Percentiles rank a stretch among this genome's conserved stretches.
Evolutionary conservation across 1,140 invertebrate genomes (phyloP).

Genomic region (Argopecten irradians): DNA sequence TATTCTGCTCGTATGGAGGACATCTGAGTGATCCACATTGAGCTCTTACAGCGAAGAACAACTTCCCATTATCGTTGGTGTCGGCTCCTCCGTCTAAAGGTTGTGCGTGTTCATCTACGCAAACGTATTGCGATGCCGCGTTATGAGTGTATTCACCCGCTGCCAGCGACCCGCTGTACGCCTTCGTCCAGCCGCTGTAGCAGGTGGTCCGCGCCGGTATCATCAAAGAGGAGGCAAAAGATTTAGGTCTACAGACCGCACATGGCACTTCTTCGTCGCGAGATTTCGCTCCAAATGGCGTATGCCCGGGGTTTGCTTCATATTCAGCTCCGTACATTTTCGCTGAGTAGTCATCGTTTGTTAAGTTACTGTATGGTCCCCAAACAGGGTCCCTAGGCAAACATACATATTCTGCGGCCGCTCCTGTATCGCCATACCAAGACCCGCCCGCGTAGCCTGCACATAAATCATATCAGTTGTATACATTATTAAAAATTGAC

Average conservation of each 20-base stretch:
- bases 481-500: too few species aligned
- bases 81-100: conserved; percentile 23
- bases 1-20: conserved; percentile 50
- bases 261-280: conserved; percentile 32
- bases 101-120: conserved; percentile 55
- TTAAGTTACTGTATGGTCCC: background rate
- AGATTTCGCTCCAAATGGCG: background rate
- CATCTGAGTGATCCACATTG: conserved; percentile 47
- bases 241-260: conserved; percentile 24
- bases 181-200: conserved; percentile 43
- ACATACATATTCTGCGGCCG: background rate
- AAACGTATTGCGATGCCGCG: too few species aligned
- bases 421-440: background rate
- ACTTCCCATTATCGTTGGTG: conserved; percentile 47
- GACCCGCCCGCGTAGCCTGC: conserved; percentile 26
- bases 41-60: conserved; percentile 47
- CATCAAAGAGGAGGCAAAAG: conserved; percentile 32
- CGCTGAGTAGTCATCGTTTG: background rate
- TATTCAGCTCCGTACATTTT: conserved; percentile 31
- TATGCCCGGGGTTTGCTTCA: background rate
- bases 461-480: too few species aligned
- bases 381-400: background rate
- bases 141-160: conserved; percentile 26
- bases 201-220: conserved; percentile 57
- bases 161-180: conserved; percentile 58